A percentile compares a stretch with the other conserved stretches of the same genome.
phyloP scores from a whole-genome alignment of 2,888 invertebrate genomes.

The Ormyrus nitidulus region DNA sequence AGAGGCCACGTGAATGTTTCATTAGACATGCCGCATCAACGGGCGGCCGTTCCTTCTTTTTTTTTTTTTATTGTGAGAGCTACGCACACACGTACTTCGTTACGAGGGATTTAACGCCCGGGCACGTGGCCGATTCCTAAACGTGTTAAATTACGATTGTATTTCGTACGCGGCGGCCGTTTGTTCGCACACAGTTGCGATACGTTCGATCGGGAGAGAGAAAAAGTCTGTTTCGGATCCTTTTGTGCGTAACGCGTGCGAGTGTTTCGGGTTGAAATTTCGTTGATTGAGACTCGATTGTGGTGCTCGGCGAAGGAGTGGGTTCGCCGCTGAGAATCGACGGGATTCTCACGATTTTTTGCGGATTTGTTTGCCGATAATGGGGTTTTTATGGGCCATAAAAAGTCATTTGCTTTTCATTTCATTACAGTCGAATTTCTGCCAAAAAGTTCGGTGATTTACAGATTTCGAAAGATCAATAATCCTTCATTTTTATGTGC shows the following conservation, averaged over 20 bases:
- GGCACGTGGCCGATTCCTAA: not conserved
- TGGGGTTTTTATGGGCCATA: no score
- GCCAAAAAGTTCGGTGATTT: no score
- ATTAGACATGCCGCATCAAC: conserved; percentile 50
- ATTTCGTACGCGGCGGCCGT: conserved; percentile 23
- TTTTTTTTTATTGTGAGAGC: conserved; percentile 15
- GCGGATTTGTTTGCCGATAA: not conserved
- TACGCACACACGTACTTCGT: not conserved
- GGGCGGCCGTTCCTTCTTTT: conserved; percentile 2
- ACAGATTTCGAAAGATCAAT: no score
- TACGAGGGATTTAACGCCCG: conserved; percentile 13
- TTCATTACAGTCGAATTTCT: no score
- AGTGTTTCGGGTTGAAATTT: not conserved
- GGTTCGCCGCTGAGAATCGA: not conserved
- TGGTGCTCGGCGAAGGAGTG: not conserved
- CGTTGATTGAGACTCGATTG: conserved; percentile 6
- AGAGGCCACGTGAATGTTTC: conserved; percentile 56
- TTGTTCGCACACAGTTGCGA: conserved; percentile 22
- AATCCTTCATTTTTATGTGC: no score
- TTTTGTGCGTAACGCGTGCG: conserved; percentile 14
- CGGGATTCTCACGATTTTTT: conserved; percentile 27
- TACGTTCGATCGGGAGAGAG: not conserved
- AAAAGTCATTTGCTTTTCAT: not conserved
- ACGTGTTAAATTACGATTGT: conserved; percentile 50
- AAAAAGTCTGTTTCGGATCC: not conserved